Evolutionary conservation across 2,797 vertebrate genomes (phyloP), one percentile per base, ranked within the genome.

Genomic region (Cynopterus sphinx): DNA sequence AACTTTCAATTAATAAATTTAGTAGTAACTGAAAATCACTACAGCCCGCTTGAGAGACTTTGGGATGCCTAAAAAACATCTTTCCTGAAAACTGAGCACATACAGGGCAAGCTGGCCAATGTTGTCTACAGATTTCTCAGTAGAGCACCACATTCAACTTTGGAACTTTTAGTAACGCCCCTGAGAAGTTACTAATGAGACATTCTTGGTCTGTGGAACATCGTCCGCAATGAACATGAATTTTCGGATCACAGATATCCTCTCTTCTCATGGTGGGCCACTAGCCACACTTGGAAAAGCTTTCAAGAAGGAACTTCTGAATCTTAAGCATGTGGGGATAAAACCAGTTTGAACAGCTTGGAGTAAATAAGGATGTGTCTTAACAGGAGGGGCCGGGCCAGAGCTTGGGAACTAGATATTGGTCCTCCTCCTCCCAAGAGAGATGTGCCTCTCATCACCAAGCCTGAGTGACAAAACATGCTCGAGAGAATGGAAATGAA

Each of bases 1-100:
- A 90, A 95, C 81, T 92, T 96, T 55, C 67, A 95, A 92, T 94
- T 95, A 90, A 96, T 87, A 75, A 93, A 49, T 49, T 49, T 49
- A 79, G 51, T 55, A 68, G 46, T 79, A 90, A 93, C 31, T 73
- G 53, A 93, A 96, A 94, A 93, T 71, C 87, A 93, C 75, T 83
- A 93, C 75, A 84, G 73, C 49, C 87, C 96, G 61, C 70, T n/a
- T 85, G 84, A 86, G 67, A 95, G 22, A 78, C 74, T 87, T 88
- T 6, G 73, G 28, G 87, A 71, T 33, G 11, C 41, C 82, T 43
- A 13, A 17, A 51, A 85, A 78, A 74, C 21, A 85, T 28, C 33
- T 57, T 85, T 96, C 61, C 57, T 28, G 24, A 93, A 93, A 90
- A 67, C 21, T 65, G 49, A 87, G 43, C 65, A 33, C 11, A 93